Percentiles rank a stretch among this genome's conserved stretches.
Evolutionary conservation across 2,797 vertebrate genomes (phyloP).

Genomic region (Mallotus villosus): DNA sequence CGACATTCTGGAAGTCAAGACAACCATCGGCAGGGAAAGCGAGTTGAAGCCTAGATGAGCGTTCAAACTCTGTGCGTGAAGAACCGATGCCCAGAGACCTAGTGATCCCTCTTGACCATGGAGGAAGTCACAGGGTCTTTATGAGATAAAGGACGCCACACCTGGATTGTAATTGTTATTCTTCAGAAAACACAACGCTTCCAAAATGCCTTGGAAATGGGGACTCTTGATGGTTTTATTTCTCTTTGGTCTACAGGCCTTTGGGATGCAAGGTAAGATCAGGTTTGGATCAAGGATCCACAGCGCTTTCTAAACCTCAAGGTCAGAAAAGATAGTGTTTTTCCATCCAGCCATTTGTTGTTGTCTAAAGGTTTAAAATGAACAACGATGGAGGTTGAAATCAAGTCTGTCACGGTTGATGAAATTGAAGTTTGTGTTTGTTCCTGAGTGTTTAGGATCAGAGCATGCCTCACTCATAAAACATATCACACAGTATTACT

Average conservation of each 20-base stretch:
- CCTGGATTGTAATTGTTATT: constrained; percentile 24
- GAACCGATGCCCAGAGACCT: constrained; percentile 5
- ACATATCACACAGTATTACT: not conserved
- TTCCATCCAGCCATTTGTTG: not conserved
- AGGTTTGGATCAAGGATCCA: constrained; percentile 16
- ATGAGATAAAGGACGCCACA: constrained; percentile 44
- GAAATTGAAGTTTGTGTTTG: not conserved
- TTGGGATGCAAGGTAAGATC: constrained; percentile 81
- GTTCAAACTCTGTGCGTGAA: constrained; percentile 4
- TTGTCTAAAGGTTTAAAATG: not conserved
- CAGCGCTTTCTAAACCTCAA: constrained; percentile 15
- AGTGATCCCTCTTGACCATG: constrained; percentile 3
- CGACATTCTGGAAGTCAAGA: constrained; percentile 12
- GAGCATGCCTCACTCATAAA: not conserved
- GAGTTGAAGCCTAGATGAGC: constrained; percentile 20
- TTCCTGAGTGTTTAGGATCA: too few species aligned
- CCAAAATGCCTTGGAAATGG: constrained; percentile 77
- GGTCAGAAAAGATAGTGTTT: not conserved
- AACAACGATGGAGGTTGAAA: not conserved
- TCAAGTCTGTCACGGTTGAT: not conserved
- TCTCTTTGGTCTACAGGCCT: constrained; percentile 71
- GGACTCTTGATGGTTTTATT: constrained; percentile 73
- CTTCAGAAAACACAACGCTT: constrained; percentile 17
- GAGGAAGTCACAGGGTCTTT: constrained; percentile 33
- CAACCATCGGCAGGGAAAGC: constrained; percentile 21